A percentile compares a stretch with the other conserved stretches of the same genome.
These are phyloP conservation scores for Lasioglossum marginatum DNA, from an alignment of 2,888 invertebrate genomes.

Conservation along the genomic window DNA sequence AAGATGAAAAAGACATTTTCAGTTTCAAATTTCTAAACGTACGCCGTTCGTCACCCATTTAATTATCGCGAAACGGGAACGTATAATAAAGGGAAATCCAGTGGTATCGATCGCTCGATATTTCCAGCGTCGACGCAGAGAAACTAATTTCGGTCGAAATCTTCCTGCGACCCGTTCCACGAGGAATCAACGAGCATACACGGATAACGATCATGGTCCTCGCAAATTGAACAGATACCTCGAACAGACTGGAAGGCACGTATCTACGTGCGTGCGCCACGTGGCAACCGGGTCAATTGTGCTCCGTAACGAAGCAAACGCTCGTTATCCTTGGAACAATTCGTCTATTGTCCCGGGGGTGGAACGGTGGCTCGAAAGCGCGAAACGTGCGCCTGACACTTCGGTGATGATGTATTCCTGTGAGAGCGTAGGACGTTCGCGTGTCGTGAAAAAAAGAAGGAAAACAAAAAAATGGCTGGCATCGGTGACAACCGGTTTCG, in stretches of 20 bases:
- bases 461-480: not conserved
- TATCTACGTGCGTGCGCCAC: slow-evolving; percentile 66
- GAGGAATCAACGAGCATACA: slow-evolving; percentile 2
- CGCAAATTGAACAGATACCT: slow-evolving; percentile 49
- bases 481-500: slow-evolving; percentile 11
- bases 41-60: not conserved
- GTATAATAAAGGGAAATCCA: not conserved
- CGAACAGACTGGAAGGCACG: slow-evolving; percentile 47
- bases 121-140: not conserved
- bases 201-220: slow-evolving; percentile 47
- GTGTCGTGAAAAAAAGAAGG: not conserved
- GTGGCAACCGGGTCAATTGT: slow-evolving; percentile 69
- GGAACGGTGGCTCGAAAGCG: slow-evolving; percentile 37
- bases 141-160: not conserved
- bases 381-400: slow-evolving; percentile 41
- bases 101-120: not conserved
- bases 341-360: slow-evolving; percentile 61
- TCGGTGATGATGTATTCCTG: slow-evolving; percentile 37
- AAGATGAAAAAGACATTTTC: no score
- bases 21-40: not conserved
- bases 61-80: not conserved
- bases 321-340: slow-evolving; percentile 71
- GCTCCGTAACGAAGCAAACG: slow-evolving; percentile 72
- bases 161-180: not conserved
- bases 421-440: slow-evolving; percentile 18